Percentiles rank a stretch among this genome's conserved stretches.
Conservation (phyloP, 2,888 invertebrate species). For the Eilema depressum region DNA sequence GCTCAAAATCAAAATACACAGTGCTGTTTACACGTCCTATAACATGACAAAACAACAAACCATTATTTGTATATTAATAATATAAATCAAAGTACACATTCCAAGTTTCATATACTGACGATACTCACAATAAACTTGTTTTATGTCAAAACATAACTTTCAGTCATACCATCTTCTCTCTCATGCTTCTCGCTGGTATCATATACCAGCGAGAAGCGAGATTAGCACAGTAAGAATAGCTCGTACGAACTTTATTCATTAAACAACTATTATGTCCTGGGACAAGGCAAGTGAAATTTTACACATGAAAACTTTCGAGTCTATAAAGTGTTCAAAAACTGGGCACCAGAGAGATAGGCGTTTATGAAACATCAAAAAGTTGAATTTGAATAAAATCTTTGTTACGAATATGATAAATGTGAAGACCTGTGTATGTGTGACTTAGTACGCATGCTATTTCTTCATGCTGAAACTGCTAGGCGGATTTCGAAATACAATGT, state of each 20-base stretch:
- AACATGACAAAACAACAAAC: slow-evolving; percentile 5
- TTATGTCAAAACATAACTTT: slow-evolving; percentile 2
- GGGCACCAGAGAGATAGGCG: not conserved
- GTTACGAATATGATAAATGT: not conserved
- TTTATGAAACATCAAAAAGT: not conserved
- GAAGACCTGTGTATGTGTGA: not conserved
- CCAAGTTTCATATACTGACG: no score
- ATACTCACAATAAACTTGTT: no score
- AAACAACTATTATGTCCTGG: slow-evolving; percentile 24
- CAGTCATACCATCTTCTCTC: not conserved
- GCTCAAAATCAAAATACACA: not conserved
- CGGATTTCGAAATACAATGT: no score
- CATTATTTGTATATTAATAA: not conserved
- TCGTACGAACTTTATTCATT: slow-evolving; percentile 36
- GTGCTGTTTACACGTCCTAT: not conserved
- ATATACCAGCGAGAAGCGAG: slow-evolving; percentile 10
- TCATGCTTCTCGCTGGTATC: no score
- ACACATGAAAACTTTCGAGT: not conserved
- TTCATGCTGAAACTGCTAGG: no score
- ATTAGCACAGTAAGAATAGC: slow-evolving; percentile 19
- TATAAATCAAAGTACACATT: no score
- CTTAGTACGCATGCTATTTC: no score
- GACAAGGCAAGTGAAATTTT: not conserved
- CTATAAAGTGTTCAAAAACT: not conserved
- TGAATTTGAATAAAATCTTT: not conserved